These are phyloP conservation scores for Baryphthengus martii DNA, from an alignment of 2,113 vertebrate species.

Conservation along the genomic window DNA sequence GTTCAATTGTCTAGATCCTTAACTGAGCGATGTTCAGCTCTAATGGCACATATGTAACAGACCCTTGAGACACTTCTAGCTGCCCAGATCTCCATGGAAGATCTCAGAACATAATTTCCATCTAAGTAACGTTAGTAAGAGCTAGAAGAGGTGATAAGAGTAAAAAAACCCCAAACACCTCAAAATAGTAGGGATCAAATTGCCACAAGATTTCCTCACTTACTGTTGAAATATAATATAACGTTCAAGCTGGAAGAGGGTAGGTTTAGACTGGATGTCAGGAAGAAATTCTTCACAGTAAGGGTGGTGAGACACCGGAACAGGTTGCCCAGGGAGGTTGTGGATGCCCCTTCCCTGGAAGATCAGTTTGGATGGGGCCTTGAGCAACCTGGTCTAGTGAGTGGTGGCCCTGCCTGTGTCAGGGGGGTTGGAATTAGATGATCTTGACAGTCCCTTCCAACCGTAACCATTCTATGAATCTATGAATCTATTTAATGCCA, in stretches of 20 bases:
- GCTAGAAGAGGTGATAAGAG: background rate
- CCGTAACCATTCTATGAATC: too few relatives aligned
- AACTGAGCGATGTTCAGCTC: background rate
- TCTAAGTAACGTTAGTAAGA: background rate
- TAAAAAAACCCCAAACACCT: background rate
- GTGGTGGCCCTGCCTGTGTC: too few relatives aligned
- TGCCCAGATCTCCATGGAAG: background rate
- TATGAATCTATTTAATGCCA: background rate
- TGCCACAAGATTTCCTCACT: background rate
- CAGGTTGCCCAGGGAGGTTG: too few relatives aligned
- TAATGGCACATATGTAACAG: background rate
- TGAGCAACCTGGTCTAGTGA: too few relatives aligned
- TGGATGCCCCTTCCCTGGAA: too few relatives aligned
- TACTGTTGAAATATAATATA: background rate
- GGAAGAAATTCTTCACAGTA: too few relatives aligned
- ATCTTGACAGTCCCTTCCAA: too few relatives aligned
- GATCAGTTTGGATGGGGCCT: too few relatives aligned
- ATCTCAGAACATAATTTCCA: background rate
- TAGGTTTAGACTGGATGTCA: too few relatives aligned
- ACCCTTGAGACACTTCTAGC: background rate
- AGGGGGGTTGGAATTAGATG: too few relatives aligned
- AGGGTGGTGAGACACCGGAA: too few relatives aligned
- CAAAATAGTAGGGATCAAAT: background rate
- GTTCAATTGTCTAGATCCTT: background rate
- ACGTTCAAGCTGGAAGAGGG: too few relatives aligned